Conservation (phyloP, 2,888 invertebrate species). For the Cryptocheilus praepositus region DNA sequence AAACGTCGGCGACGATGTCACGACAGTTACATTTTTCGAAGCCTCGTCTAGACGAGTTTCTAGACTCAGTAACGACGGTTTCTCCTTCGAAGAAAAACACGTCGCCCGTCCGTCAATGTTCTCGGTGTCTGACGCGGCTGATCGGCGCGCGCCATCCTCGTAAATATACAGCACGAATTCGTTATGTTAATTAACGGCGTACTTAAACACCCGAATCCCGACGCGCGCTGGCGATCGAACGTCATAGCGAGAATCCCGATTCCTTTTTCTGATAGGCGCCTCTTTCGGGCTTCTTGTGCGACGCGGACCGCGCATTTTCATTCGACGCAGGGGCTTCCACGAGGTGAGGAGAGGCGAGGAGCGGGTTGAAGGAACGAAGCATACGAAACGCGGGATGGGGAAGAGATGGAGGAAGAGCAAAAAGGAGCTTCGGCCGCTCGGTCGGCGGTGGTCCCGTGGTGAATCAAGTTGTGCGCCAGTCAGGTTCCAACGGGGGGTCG, state of each 20-base stretch:
- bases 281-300: constrained; percentile 39
- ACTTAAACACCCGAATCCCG: constrained; percentile 11
- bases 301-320: constrained; percentile 41
- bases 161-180: no score
- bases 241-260: constrained; percentile 16
- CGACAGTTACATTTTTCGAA: no score
- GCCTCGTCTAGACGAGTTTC: no score
- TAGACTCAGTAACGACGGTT: neutral
- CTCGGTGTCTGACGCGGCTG: neutral
- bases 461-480: constrained; percentile 65
- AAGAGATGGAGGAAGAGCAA: no score
- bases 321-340: constrained; percentile 18
- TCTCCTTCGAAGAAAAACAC: constrained; percentile 8
- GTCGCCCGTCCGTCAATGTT: neutral
- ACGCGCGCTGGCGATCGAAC: constrained; percentile 13
- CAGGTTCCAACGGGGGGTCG: constrained; percentile 63
- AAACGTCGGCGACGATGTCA: no score
- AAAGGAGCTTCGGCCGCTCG: constrained; percentile 11
- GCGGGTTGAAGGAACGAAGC: constrained; percentile 32
- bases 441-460: constrained; percentile 49
- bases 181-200: constrained; percentile 1
- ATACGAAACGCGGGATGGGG: constrained; percentile 37
- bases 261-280: constrained; percentile 45
- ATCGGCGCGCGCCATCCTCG: no score
- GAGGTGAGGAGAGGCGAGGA: constrained; percentile 43